A percentile compares a stretch with the other conserved stretches of the same genome.
phyloP scores from a whole-genome alignment of 2,797 vertebrate genomes.

The Labeo calbasu region DNA sequence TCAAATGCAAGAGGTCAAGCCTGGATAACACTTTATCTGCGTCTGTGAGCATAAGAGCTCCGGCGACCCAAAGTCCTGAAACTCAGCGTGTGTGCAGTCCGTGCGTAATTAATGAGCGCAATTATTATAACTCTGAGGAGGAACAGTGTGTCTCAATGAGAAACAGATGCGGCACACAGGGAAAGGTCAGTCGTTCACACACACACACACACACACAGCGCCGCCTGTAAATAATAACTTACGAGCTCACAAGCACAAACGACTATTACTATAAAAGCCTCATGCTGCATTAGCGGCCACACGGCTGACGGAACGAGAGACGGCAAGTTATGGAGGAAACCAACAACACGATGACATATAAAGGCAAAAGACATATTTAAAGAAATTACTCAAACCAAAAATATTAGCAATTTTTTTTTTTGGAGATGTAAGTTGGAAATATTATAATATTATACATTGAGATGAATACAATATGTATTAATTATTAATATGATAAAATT shows the following conservation, averaged over 20 bases:
- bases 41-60: neutral
- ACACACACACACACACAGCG: slow-evolving; percentile 60
- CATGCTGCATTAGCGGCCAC: slow-evolving; percentile 72
- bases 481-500: neutral
- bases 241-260: slow-evolving; percentile 77
- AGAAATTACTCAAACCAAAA: neutral
- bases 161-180: slow-evolving; percentile 53
- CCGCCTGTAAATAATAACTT: slow-evolving; percentile 76
- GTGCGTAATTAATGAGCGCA: slow-evolving; percentile 76
- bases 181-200: slow-evolving; percentile 25
- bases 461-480: neutral
- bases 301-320: slow-evolving; percentile 43
- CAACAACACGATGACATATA: neutral
- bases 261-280: slow-evolving; percentile 80
- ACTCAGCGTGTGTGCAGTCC: slow-evolving; percentile 41
- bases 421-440: neutral
- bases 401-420: neutral
- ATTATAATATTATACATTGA: neutral
- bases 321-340: neutral
- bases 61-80: neutral
- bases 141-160: slow-evolving; percentile 45
- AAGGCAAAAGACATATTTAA: neutral
- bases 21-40: neutral
- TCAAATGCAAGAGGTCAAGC: neutral
- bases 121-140: slow-evolving; percentile 73